Percentiles rank a stretch among this genome's conserved stretches.
These are phyloP conservation scores for Merluccius polli DNA, from an alignment of 2,797 vertebrate species.

Conservation along the genomic window DNA sequence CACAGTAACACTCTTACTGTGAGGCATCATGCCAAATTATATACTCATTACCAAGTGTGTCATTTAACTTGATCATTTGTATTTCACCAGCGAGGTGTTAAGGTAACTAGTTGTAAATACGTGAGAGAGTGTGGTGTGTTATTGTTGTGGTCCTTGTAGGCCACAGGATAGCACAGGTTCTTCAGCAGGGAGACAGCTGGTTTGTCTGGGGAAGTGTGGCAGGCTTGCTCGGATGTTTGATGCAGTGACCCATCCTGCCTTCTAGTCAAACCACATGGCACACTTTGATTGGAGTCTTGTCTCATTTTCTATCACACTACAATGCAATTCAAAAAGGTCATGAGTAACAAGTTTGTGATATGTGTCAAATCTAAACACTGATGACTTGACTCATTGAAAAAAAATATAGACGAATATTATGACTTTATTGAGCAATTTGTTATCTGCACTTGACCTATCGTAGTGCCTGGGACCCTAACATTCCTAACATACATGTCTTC, in stretches of 20 bases:
- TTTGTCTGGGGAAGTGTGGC: no score
- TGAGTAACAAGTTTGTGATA: not conserved
- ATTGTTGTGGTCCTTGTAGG: not conserved
- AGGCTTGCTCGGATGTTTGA: no score
- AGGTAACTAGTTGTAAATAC: not conserved
- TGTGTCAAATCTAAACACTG: no score
- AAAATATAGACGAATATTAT: no score
- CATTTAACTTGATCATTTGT: no score
- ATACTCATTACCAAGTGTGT: no score
- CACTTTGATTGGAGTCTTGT: conserved; percentile 4
- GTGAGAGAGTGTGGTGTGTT: not conserved
- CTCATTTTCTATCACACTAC: not conserved
- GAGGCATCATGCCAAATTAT: no score
- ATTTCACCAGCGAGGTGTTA: no score
- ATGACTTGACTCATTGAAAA: no score
- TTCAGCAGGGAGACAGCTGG: conserved; percentile 1
- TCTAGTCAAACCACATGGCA: conserved; percentile 23
- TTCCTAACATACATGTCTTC: conserved; percentile 9
- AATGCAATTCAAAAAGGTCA: not conserved
- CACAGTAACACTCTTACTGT: no score
- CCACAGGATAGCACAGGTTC: conserved; percentile 2
- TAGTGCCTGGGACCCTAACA: not conserved
- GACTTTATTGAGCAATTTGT: no score
- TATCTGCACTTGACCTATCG: not conserved
- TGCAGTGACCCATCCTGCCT: not conserved